Conservation (phyloP, 1,140 invertebrate species). For the Holcopasites calliopsidis region DNA sequence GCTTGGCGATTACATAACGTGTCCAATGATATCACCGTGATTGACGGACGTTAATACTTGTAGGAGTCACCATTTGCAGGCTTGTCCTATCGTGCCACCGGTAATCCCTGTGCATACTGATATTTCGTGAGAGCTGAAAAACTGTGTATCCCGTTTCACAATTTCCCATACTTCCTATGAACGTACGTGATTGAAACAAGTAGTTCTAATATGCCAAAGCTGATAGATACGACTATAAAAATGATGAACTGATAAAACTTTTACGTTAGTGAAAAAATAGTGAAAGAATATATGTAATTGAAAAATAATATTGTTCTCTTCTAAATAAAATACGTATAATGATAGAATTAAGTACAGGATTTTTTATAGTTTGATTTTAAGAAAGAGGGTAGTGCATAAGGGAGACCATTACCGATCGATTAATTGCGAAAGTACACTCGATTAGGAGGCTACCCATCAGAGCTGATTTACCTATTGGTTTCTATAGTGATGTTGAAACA, state of each 20-base stretch:
- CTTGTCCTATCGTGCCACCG: slow-evolving; percentile 28
- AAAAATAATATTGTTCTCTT: no score
- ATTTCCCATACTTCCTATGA: background rate
- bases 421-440: background rate
- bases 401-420: background rate
- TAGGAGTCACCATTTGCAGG: background rate
- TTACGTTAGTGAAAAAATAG: no score
- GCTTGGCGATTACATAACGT: background rate
- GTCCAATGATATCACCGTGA: slow-evolving; percentile 8
- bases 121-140: slow-evolving; percentile 36
- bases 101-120: slow-evolving; percentile 48
- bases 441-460: background rate
- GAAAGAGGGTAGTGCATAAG: background rate
- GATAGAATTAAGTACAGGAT: background rate
- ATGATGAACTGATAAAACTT: background rate
- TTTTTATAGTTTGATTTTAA: background rate
- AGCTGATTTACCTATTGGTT: slow-evolving; percentile 46
- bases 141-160: background rate
- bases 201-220: background rate
- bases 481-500: slow-evolving; percentile 65
- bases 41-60: slow-evolving; percentile 28
- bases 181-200: background rate
- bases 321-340: background rate
- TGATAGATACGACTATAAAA: background rate
- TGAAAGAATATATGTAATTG: no score